phyloP scores from a whole-genome alignment of 2,113 vertebrate species.

The Bubo scandiacus region DNA sequence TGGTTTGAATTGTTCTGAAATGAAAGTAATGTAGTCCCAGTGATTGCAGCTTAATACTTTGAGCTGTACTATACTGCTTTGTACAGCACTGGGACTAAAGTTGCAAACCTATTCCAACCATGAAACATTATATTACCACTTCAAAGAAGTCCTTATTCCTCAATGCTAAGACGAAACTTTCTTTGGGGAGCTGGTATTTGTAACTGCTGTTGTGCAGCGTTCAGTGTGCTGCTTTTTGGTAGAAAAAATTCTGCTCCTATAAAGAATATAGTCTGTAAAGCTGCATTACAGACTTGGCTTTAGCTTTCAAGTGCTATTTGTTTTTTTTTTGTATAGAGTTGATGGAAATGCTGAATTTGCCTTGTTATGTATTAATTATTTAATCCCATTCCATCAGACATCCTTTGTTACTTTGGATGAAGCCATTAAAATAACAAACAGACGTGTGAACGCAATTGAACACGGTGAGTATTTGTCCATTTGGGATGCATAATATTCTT shows the following conservation, averaged over 20 bases:
- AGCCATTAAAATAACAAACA: conserved; percentile 98
- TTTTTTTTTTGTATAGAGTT: not conserved
- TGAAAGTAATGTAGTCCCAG: not conserved
- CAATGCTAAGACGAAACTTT: not conserved
- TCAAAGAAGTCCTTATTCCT: not conserved
- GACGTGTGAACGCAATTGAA: conserved; percentile 97
- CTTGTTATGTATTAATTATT: not conserved
- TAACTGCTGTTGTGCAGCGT: not conserved
- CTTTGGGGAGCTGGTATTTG: not conserved
- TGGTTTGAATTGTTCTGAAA: not conserved
- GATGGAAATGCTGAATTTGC: not conserved
- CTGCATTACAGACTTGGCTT: not conserved
- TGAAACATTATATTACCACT: not conserved
- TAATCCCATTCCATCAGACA: conserved; percentile 78
- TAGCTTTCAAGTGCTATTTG: not conserved
- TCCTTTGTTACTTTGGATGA: conserved; percentile 98
- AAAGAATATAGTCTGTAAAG: not conserved
- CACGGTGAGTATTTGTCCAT: conserved; percentile 82
- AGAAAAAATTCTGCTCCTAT: not conserved
- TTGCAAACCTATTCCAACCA: not conserved
- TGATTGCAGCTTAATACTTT: not conserved
- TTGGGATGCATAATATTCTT: not conserved
- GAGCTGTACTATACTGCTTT: not conserved
- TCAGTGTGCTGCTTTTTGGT: not conserved
- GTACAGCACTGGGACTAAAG: not conserved